Base-by-base conservation (phyloP, 2,113 vertebrate species). In the Buteo buteo region DNA sequence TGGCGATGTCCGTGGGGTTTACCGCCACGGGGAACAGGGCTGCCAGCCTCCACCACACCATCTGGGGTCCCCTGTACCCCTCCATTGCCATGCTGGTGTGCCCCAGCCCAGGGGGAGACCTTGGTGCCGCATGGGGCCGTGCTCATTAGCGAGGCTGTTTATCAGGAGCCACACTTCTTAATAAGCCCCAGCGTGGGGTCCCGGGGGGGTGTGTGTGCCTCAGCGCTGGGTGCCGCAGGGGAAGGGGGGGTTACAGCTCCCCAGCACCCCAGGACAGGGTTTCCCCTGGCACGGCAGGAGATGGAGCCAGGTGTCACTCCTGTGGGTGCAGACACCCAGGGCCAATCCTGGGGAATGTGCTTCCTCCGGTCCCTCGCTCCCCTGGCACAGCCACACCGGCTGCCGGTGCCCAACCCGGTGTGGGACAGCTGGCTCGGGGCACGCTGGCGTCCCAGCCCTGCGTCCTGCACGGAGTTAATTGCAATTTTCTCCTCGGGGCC, bases 381-480 rank as follows among this genome's bases (percentile, higher is more conserved):
- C 50, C 16, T 1, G 55, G 86, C 89, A 47, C 34, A 24, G 59
- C 47, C 62, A 1, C 58, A 25, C 80, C 31, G 9, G 58, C 59
- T 61, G 44, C 76, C 6, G 5, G 34, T 4, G 14, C 55, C 82
- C 12, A 5, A n/a, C 52, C 47, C 3, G 10, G 16, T 44, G 79
- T 13, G 42, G 82, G 66, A 78, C 79, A 86, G 76, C 64, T 13
- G 26, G 4, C 25, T 54, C 14, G 26, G 89, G 65, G 70, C 66
- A 44, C 6, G 21, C 71, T 4, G 44, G 89, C 45, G 45, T 73
- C 94, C 82, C 66, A 11, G 82, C 95, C 42, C 87, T 6, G 90
- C 69, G 54, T 95, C 94, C 94, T 11, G 64, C 67, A 67, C 4
- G 6, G 49, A 93, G 45, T 94, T 97, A 93, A 96, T 97, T 93